Evolutionary conservation across 2,888 invertebrate genomes (phyloP), one percentile per base, ranked within the genome.

Genomic region (Nineta flava): DNA sequence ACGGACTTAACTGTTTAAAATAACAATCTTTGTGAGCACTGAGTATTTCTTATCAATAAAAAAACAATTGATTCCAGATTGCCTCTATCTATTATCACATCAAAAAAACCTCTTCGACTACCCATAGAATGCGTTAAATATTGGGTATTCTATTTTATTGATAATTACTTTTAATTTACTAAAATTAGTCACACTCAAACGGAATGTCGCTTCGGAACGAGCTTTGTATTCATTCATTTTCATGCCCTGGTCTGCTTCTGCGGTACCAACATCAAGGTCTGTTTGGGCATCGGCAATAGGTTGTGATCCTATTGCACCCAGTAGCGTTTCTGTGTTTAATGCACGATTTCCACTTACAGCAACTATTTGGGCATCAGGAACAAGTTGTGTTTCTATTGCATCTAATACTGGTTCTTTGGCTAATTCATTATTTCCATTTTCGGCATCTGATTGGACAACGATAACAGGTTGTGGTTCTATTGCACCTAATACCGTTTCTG

Each of bases 121-220:
- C n/a, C n/a, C n/a, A n/a, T n/a, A n/a, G n/a, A n/a, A n/a, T n/a
- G n/a, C n/a, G n/a, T n/a, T n/a, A n/a, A n/a, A n/a, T n/a, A n/a
- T n/a, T n/a, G n/a, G n/a, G n/a, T n/a, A n/a, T n/a, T n/a, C n/a
- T 3, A 26, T 7, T 7, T 5, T 26, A 5, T 26, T 26, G 26
- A 7, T 67, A 13, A 76, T 75, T 56, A 82, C 81, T 61, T 88
- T 87, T 59, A 97, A 75, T 63, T 85, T 85, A 58, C 87, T 85
- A 63, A 99, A 86, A 69, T 88, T 86, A 56, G 83, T 81, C 46
- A 97, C 91, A 53, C 81, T 82, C 64, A 81, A 92, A 51, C 81
- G 77, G 70, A 99, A 93, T 9, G 90, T 93, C 19, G 95, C 93
- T 66, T 95, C 94, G 35, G 94, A 87, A 55, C 94, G 77, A 51